Conservation (phyloP, 2,113 vertebrate genomes). For the Syngnathoides biaculeatus region DNA sequence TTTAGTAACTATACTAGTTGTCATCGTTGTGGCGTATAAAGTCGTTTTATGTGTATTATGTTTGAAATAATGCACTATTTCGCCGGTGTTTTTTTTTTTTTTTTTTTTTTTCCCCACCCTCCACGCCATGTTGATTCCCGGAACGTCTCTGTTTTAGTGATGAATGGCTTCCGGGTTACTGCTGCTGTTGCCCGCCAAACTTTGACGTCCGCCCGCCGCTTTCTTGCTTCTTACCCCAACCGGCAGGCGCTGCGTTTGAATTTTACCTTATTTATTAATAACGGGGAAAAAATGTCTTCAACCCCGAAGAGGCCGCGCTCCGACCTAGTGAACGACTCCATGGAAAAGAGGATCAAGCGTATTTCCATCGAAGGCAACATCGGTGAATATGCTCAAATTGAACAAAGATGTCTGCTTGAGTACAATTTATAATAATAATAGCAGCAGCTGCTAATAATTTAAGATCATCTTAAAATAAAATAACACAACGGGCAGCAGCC, state of each 20-base stretch:
- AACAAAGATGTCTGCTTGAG: neutral
- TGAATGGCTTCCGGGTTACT: neutral
- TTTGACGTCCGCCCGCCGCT: neutral
- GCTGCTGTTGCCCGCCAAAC: neutral
- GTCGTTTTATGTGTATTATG: neutral
- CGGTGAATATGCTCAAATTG: constrained; percentile 68
- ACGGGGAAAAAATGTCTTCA: constrained; percentile 45
- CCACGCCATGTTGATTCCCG: too few species aligned
- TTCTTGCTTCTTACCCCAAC: neutral
- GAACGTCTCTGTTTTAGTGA: neutral
- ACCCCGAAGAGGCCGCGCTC: constrained; percentile 60
- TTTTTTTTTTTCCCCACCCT: too few species aligned
- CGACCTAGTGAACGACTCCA: constrained; percentile 43
- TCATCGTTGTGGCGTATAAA: neutral
- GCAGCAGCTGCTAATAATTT: too few species aligned
- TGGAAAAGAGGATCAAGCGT: constrained; percentile 75
- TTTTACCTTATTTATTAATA: neutral
- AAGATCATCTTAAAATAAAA: neutral
- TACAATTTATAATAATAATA: neutral
- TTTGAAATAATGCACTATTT: too few species aligned
- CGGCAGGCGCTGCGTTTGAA: neutral
- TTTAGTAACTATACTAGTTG: neutral
- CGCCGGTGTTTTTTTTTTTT: too few species aligned
- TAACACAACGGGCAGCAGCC: neutral
- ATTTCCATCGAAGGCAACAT: constrained; percentile 89